phyloP scores from a whole-genome alignment of 2,888 invertebrate genomes.

The Melinaea menophilus region DNA sequence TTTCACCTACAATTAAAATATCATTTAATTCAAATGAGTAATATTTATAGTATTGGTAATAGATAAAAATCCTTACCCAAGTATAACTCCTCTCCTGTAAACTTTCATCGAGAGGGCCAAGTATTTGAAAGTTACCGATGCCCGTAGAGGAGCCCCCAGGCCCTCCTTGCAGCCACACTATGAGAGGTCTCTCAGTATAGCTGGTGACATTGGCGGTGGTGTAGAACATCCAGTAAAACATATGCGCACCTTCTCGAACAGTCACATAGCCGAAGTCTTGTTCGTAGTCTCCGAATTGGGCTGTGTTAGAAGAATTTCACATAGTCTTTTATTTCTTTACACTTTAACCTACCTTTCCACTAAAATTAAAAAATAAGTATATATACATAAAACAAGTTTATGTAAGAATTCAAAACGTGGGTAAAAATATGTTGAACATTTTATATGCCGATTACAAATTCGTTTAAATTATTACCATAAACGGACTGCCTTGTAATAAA shows the following conservation, averaged over 20 bases:
- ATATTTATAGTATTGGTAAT: not conserved
- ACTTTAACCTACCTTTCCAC: no score
- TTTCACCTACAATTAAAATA: slow-evolving; percentile 73
- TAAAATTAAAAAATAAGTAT: no score
- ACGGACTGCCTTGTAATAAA: no score
- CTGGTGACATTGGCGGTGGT: slow-evolving; percentile 80
- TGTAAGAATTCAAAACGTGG: no score
- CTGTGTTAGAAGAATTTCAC: slow-evolving; percentile 37
- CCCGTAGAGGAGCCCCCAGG: slow-evolving; percentile 89
- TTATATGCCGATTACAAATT: no score
- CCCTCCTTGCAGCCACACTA: slow-evolving; percentile 95
- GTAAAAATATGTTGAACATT: no score
- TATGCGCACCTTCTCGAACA: slow-evolving; percentile 85
- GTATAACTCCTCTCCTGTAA: slow-evolving; percentile 83
- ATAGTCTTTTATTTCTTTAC: no score
- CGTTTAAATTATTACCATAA: no score
- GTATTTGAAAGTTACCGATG: slow-evolving; percentile 91
- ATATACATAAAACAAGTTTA: no score
- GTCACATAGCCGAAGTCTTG: slow-evolving; percentile 87
- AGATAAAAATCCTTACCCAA: slow-evolving; percentile 79
- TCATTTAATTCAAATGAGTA: not conserved
- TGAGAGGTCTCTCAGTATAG: slow-evolving; percentile 82
- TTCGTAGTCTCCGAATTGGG: slow-evolving; percentile 77
- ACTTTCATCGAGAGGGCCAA: slow-evolving; percentile 84
- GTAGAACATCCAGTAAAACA: slow-evolving; percentile 94